Conservation (phyloP, 1,140 invertebrate species). For the Drosophila aff. region DNA sequence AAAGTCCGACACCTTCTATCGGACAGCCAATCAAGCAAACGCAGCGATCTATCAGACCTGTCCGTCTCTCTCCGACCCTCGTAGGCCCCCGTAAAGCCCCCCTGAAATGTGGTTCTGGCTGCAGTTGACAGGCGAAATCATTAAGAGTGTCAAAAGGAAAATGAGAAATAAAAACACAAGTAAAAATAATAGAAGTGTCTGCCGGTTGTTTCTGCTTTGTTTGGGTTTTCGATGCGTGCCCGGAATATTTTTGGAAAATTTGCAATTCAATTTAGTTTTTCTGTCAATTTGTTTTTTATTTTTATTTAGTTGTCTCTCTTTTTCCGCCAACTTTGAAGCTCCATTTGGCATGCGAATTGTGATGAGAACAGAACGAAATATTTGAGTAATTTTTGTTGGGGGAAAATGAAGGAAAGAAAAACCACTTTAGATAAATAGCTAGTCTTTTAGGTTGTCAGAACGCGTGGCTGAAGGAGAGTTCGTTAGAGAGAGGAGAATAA, state of each 20-base stretch:
- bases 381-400: not conserved
- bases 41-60: conserved; percentile 71
- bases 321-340: conserved; percentile 9
- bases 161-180: conserved; percentile 28
- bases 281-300: not conserved
- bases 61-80: conserved; percentile 1
- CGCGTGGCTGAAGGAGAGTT: not conserved
- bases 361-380: conserved; percentile 25
- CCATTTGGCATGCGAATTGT: conserved; percentile 57
- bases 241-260: conserved; percentile 73
- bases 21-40: conserved; percentile 58
- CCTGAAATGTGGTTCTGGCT: conserved; percentile 24
- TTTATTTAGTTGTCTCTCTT: conserved; percentile 29
- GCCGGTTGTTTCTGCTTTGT: conserved; percentile 21
- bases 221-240: conserved; percentile 53
- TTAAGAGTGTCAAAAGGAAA: conserved; percentile 77
- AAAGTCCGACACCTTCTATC: conserved; percentile 56
- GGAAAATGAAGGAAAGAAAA: conserved; percentile 14
- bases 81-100: conserved; percentile 10
- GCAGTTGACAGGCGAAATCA: conserved; percentile 74
- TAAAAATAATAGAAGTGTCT: conserved; percentile 50
- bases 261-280: conserved; percentile 73
- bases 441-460: conserved; percentile 8
- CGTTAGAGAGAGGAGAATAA: not conserved
- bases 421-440: conserved; percentile 37